Evolutionary conservation across 1,140 invertebrate genomes (phyloP).

Genomic region (Drosophila virilis): DNA sequence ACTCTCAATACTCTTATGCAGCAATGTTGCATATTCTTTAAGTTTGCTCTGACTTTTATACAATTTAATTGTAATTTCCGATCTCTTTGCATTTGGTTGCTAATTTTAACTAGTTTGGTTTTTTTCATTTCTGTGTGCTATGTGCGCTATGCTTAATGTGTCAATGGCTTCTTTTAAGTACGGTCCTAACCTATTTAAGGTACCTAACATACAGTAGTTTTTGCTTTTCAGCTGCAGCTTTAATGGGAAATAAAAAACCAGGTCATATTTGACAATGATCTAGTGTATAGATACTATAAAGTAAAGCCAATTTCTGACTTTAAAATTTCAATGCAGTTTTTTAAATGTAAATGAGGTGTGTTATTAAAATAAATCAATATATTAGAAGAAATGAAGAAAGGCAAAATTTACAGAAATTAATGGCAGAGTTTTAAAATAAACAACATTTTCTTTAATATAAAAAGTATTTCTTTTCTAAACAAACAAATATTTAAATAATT

Average conservation of each 20-base stretch:
- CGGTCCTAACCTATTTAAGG: constrained; percentile 59
- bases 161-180: constrained; percentile 44
- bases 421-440: neutral
- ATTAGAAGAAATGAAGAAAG: neutral
- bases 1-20: constrained; percentile 28
- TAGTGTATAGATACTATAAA: too few relatives aligned
- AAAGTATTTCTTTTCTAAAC: too few relatives aligned
- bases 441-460: too few relatives aligned
- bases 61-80: constrained; percentile 75
- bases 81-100: constrained; percentile 57
- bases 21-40: constrained; percentile 25
- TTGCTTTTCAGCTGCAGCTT: constrained; percentile 20
- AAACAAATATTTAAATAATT: too few relatives aligned
- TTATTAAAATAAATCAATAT: neutral
- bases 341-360: too few relatives aligned
- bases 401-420: neutral
- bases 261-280: too few relatives aligned
- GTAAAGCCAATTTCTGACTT: too few relatives aligned
- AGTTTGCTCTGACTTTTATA: constrained; percentile 54
- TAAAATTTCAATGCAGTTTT: neutral
- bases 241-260: neutral
- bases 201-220: constrained; percentile 84
- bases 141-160: constrained; percentile 59
- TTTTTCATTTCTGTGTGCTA: constrained; percentile 49
- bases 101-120: constrained; percentile 58